These are phyloP conservation scores for Andrena hattorfiana DNA, from an alignment of 2,888 invertebrate species.

Conservation along the genomic window DNA sequence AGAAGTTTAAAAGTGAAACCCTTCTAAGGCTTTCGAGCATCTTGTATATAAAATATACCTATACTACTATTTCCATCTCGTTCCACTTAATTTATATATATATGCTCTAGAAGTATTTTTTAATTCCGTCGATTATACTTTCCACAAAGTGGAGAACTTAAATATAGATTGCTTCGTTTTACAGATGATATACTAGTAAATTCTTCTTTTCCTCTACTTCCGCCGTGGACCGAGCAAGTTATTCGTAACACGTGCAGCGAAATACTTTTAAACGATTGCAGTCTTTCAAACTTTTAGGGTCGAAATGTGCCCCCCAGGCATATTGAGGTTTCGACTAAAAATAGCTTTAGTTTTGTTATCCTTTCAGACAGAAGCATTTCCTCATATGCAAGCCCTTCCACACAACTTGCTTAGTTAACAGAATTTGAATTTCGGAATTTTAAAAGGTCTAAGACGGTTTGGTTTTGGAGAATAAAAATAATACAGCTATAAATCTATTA, in stretches of 20 bases:
- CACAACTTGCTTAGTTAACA: neutral
- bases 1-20: too few species aligned
- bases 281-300: neutral
- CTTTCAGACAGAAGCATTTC: neutral
- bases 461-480: too few species aligned
- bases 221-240: neutral
- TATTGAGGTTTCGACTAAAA: neutral
- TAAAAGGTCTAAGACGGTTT: too few species aligned
- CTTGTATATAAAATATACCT: too few species aligned
- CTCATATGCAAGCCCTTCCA: neutral
- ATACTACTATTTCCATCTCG: too few species aligned
- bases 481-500: too few species aligned
- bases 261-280: neutral
- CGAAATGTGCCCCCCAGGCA: neutral
- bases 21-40: too few species aligned
- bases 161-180: neutral
- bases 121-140: neutral
- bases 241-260: neutral
- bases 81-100: too few species aligned
- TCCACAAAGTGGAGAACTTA: neutral
- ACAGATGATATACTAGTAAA: neutral
- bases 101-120: too few species aligned
- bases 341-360: neutral
- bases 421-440: neutral
- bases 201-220: neutral